phyloP scores from a whole-genome alignment of 2,888 invertebrate species.

The Aphidius colemani region DNA sequence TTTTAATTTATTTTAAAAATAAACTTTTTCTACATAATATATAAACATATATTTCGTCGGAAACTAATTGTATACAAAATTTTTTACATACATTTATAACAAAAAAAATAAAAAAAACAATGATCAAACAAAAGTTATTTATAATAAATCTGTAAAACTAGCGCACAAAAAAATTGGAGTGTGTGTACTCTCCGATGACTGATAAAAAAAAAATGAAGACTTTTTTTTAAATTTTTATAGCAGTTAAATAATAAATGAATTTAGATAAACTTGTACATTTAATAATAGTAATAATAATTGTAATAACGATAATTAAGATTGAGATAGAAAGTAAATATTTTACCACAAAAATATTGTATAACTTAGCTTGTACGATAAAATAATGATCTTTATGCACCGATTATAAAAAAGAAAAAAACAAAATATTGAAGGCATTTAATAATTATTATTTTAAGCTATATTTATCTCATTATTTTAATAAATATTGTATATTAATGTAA shows the following conservation, averaged over 20 bases:
- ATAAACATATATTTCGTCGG: not conserved
- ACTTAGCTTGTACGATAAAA: slow-evolving; percentile 35
- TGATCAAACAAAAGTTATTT: no score
- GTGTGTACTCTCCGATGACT: no score
- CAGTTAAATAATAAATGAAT: no score
- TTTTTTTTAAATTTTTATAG: no score
- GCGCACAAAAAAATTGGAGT: no score
- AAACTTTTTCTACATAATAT: not conserved
- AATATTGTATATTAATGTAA: slow-evolving; percentile 3
- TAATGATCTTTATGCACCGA: no score
- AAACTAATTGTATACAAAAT: no score
- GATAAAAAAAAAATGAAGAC: no score
- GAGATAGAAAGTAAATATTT: slow-evolving; percentile 42
- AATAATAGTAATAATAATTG: slow-evolving; percentile 6
- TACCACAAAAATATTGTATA: slow-evolving; percentile 51
- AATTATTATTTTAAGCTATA: not conserved
- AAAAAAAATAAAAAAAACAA: slow-evolving; percentile 1
- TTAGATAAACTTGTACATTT: slow-evolving; percentile 9
- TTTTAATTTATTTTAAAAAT: not conserved
- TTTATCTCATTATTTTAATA: not conserved
- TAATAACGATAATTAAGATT: no score
- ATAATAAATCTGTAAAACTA: no score
- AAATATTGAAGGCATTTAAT: slow-evolving; percentile 2
- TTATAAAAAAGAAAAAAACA: no score
- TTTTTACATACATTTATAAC: not conserved